phyloP scores from a whole-genome alignment of 2,797 vertebrate species.

The Triplophysa yarkandensis region DNA sequence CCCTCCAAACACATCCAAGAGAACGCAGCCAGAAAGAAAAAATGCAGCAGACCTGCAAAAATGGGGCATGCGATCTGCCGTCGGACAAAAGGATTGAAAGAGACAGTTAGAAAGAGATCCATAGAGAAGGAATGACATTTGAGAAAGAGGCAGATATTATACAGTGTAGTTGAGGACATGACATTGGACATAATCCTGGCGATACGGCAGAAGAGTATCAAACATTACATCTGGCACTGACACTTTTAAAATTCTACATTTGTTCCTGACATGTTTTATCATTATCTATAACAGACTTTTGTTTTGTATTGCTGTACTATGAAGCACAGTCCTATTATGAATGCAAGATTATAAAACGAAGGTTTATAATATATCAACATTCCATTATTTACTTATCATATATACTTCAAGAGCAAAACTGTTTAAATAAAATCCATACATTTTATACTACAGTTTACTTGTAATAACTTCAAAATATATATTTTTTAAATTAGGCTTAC shows the following conservation, averaged over 20 bases:
- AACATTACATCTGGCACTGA: not conserved
- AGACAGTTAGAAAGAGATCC: conserved; percentile 41
- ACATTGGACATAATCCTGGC: not conserved
- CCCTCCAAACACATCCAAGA: conserved; percentile 95
- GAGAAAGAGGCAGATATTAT: not conserved
- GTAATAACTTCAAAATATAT: too few relatives aligned
- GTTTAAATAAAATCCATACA: too few relatives aligned
- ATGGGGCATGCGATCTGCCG: conserved; percentile 89
- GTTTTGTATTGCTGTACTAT: not conserved
- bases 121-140: conserved; percentile 11
- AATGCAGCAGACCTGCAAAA: conserved; percentile 91
- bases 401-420: too few relatives aligned
- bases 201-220: too few relatives aligned
- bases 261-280: not conserved
- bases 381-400: too few relatives aligned
- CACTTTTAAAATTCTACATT: not conserved
- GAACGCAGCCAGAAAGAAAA: conserved; percentile 96
- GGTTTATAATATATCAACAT: too few relatives aligned
- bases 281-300: not conserved
- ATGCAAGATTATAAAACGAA: too few relatives aligned
- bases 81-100: conserved; percentile 17
- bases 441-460: too few relatives aligned
- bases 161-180: not conserved
- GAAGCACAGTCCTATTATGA: too few relatives aligned
- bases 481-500: too few relatives aligned